A percentile compares a stretch with the other conserved stretches of the same genome.
Evolutionary conservation across 2,888 invertebrate genomes (phyloP).

Genomic region (Parasteatoda lunata): DNA sequence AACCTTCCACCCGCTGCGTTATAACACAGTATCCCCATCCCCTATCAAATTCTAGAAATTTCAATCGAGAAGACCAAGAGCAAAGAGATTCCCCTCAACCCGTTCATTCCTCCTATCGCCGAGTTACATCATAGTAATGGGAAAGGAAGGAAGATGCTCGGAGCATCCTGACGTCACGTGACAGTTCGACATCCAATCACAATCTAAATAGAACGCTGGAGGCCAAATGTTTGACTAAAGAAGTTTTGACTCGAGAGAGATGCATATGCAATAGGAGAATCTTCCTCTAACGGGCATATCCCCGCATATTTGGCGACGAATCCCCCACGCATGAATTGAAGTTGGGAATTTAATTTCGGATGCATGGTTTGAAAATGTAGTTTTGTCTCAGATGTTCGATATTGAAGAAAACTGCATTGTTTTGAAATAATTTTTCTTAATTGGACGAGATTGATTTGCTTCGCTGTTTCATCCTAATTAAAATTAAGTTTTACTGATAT

Average conservation of each 20-base stretch:
- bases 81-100: not conserved
- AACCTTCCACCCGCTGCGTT: slow-evolving; percentile 50
- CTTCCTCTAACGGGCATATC: slow-evolving; percentile 4
- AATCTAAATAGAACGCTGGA: slow-evolving; percentile 43
- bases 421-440: no score
- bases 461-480: no score
- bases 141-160: slow-evolving; percentile 42
- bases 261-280: slow-evolving; percentile 46
- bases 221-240: slow-evolving; percentile 61
- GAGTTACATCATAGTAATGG: slow-evolving; percentile 11
- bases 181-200: slow-evolving; percentile 65
- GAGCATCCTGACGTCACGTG: slow-evolving; percentile 60
- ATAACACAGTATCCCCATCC: slow-evolving; percentile 40
- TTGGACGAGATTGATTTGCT: no score
- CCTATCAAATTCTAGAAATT: slow-evolving; percentile 42
- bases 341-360: not conserved
- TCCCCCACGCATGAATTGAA: not conserved
- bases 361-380: no score
- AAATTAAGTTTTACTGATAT: no score
- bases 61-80: not conserved
- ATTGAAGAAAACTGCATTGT: no score
- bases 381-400: no score
- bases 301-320: slow-evolving; percentile 44
- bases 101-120: slow-evolving; percentile 27
- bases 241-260: slow-evolving; percentile 24